Evolutionary conservation across 1,140 invertebrate species (phyloP).

Genomic region (Aphelenchoides fujianensis): DNA sequence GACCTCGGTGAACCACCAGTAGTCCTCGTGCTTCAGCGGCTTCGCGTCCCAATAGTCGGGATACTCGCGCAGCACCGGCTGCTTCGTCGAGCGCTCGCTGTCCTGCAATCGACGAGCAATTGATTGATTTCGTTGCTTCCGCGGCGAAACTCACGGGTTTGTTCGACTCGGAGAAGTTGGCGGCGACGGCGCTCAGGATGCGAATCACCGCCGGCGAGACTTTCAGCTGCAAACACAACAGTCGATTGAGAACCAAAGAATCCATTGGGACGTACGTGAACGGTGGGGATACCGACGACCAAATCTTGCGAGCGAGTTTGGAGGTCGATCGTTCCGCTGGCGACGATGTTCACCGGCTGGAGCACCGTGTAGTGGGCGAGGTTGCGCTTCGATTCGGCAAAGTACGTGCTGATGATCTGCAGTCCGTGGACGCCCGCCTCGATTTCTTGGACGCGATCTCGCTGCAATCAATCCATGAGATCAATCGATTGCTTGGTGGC

Average conservation of each 20-base stretch:
- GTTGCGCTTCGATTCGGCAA: slow-evolving; percentile 43
- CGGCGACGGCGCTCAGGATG: slow-evolving; percentile 75
- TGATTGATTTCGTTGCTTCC: too few relatives aligned
- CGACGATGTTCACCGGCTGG: slow-evolving; percentile 74
- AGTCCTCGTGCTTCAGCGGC: slow-evolving; percentile 42
- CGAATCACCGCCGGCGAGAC: slow-evolving; percentile 81
- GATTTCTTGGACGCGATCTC: slow-evolving; percentile 42
- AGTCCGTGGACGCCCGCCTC: slow-evolving; percentile 72
- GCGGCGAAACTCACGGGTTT: neutral
- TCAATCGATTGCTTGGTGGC: neutral
- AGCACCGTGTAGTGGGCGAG: slow-evolving; percentile 68
- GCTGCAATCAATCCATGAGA: slow-evolving; percentile 29
- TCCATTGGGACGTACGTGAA: too few relatives aligned
- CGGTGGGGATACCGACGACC: neutral
- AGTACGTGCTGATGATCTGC: slow-evolving; percentile 70
- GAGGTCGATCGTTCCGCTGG: neutral
- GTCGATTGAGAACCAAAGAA: too few relatives aligned
- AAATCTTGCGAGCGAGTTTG: neutral
- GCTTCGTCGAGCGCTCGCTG: slow-evolving; percentile 10
- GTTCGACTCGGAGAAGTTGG: slow-evolving; percentile 68
- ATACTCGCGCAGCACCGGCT: slow-evolving; percentile 38
- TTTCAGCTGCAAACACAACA: too few relatives aligned
- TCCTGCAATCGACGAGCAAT: slow-evolving; percentile 14
- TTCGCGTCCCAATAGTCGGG: slow-evolving; percentile 57
- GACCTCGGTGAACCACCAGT: slow-evolving; percentile 55